phyloP scores from a whole-genome alignment of 2,113 vertebrate species.

The Chlorocebus sabaeus region DNA sequence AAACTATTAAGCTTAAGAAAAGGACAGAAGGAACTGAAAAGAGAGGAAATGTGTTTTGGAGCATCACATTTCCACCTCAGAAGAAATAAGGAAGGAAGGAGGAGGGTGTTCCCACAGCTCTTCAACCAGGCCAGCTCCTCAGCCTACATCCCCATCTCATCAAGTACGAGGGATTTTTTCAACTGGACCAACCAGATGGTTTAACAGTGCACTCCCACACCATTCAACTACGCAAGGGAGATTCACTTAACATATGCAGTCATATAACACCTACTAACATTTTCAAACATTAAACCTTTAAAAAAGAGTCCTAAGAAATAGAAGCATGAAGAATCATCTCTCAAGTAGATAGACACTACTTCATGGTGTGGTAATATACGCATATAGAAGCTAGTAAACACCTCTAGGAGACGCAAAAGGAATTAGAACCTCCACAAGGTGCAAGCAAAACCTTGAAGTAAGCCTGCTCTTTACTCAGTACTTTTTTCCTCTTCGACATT shows the following conservation, averaged over 20 bases:
- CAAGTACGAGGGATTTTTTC: no score
- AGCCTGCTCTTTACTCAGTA: background rate
- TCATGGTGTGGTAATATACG: accelerated
- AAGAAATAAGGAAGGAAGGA: background rate
- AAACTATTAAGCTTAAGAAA: background rate
- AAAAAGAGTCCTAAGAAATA: background rate
- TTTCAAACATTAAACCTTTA: background rate
- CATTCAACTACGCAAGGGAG: background rate
- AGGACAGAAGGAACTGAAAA: background rate
- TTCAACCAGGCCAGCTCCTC: background rate
- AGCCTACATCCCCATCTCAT: background rate
- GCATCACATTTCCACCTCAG: background rate
- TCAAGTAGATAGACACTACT: background rate
- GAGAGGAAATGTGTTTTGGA: background rate
- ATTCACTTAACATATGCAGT: background rate
- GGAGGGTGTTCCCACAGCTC: background rate
- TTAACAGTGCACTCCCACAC: background rate
- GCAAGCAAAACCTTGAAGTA: background rate
- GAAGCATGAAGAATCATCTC: background rate
- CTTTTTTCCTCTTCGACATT: background rate
- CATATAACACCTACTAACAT: background rate
- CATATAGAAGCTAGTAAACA: background rate
- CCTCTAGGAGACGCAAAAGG: background rate
- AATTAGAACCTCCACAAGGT: background rate
- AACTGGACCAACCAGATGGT: no score